phyloP scores from a whole-genome alignment of 2,888 invertebrate genomes.

The Epistrophe eligans region DNA sequence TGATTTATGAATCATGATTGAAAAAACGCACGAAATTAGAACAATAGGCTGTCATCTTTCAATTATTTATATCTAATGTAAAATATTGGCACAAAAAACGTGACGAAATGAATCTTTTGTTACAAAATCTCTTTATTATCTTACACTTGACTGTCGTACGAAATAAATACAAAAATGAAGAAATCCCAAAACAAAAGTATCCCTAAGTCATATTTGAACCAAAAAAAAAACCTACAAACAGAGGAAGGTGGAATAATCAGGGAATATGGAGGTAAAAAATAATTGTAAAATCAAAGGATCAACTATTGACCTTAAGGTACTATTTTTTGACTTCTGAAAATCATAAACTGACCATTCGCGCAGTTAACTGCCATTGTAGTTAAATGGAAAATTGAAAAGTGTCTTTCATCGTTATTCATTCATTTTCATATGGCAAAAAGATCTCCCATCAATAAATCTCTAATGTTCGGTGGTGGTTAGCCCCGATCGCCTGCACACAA shows the following conservation, averaged over 20 bases:
- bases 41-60: conserved; percentile 71
- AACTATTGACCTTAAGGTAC: conserved; percentile 31
- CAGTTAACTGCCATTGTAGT: conserved; percentile 10
- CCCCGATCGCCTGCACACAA: conserved; percentile 60
- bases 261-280: background rate
- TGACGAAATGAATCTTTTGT: conserved; percentile 61
- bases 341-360: conserved; percentile 41
- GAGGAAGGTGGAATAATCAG: background rate
- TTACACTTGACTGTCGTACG: conserved; percentile 52
- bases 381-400: conserved; percentile 64
- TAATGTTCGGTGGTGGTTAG: conserved; percentile 66
- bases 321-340: conserved; percentile 39
- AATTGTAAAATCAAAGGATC: conserved; percentile 3
- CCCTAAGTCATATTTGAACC: background rate
- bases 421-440: conserved; percentile 72
- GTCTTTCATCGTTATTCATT: conserved; percentile 61
- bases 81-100: conserved; percentile 64
- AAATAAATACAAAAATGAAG: conserved; percentile 32
- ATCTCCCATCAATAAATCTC: conserved; percentile 73
- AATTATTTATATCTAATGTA: conserved; percentile 58
- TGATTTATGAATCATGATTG: conserved; percentile 59
- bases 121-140: conserved; percentile 14
- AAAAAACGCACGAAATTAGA: conserved; percentile 71
- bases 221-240: background rate
- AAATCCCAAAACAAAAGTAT: conserved; percentile 46